A percentile compares a stretch with the other conserved stretches of the same genome.
phyloP scores from a whole-genome alignment of 2,888 invertebrate species.

The Dicranocentrus wangi region DNA sequence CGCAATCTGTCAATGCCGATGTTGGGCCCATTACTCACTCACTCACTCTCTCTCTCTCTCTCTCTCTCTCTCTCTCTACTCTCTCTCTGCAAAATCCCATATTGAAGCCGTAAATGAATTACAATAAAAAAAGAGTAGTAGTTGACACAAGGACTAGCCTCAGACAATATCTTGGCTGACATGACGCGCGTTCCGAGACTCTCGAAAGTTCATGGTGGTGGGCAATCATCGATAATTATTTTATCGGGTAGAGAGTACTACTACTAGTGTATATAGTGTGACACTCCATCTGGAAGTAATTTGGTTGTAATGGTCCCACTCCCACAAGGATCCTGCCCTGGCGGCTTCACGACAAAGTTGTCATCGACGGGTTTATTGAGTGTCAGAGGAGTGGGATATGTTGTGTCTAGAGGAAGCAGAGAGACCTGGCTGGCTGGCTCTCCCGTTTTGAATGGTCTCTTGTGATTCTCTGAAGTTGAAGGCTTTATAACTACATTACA shows the following conservation, averaged over 20 bases:
- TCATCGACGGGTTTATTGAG: conserved; percentile 58
- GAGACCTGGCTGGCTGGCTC: no score
- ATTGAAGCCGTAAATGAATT: conserved; percentile 8
- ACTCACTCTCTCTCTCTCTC: no score
- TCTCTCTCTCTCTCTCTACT: no score
- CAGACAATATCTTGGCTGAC: conserved; percentile 10
- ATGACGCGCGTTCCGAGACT: conserved; percentile 16
- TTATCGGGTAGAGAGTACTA: conserved; percentile 63
- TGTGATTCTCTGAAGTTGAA: conserved; percentile 50
- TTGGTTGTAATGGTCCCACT: conserved; percentile 54
- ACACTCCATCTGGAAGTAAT: conserved; percentile 65
- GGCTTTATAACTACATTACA: conserved; percentile 51
- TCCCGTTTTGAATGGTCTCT: conserved; percentile 46
- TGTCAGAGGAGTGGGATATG: conserved; percentile 43
- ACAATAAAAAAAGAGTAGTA: no score
- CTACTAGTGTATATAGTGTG: no score
- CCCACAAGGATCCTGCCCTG: no score
- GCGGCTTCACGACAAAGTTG: conserved; percentile 43
- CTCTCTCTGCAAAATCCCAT: conserved; percentile 4
- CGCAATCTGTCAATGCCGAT: conserved; percentile 47
- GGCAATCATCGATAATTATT: conserved; percentile 62
- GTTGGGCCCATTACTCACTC: conserved; percentile 35
- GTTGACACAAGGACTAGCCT: background rate
- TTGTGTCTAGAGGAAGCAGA: background rate
- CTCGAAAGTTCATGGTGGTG: conserved; percentile 49